Evolutionary conservation across 2,797 vertebrate genomes (phyloP), one percentile per base, ranked within the genome.

Genomic region (Ctenopoma multispine): DNA sequence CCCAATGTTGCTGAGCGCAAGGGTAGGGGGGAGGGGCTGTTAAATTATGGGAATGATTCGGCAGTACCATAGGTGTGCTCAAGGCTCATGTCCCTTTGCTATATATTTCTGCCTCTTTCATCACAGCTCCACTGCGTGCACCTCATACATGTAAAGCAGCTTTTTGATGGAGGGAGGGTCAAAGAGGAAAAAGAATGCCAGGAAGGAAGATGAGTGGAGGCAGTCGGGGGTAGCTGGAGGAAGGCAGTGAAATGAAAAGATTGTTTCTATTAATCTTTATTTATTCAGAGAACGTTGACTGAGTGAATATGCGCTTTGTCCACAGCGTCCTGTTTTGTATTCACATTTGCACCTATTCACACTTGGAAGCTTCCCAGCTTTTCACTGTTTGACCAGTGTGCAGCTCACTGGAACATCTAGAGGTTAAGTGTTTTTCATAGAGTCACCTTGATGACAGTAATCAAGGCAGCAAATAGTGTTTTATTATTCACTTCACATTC

Each of bases 41-140:
- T 89, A 87, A 90, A 75, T 89, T 88, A 88, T 84, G 66, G 80
- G 74, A 73, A 40, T 73, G 73, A 81, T 83, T 73, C 56, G 10
- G 27, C 17, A 29, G 58, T 67, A 65, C 21, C 64, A 51, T 79
- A 79, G 81, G 78, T 89, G 76, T 59, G 66, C 88, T 90, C 79
- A 80, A 83, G 76, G 80, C 87, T 81, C 56, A 11, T 60, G 83
- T 84, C 84, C 73, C 80, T 66, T 55, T 18, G 64, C 77, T 72
- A 43, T 83, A 82, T 89, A 89, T 90, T 88, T 85, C 89, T 69
- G 72, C 61, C 69, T 88, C 83, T 89, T 90, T 90, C 88, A 91
- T 91, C 87, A 84, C 85, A 21, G 69, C 61, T 58, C 34, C 34
- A 38, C 41, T n/a, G 60, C 53, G 58, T 4, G 50, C 63, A 31